phyloP scores from a whole-genome alignment of 1,140 invertebrate species.

The Leptinotarsa undecemlineata region DNA sequence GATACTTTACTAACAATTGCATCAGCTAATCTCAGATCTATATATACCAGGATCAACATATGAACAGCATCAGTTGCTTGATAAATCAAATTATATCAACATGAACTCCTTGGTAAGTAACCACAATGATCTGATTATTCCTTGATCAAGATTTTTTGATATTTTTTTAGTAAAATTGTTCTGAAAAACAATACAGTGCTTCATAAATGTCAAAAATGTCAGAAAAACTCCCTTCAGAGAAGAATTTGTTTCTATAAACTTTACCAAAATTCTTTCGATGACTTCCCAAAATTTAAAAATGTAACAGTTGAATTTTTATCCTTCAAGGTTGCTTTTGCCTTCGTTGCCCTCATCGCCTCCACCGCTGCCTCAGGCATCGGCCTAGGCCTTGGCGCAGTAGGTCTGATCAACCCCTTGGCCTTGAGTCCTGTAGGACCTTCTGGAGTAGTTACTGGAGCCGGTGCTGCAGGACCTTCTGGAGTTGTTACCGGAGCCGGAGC shows the following conservation, averaged over 20 bases:
- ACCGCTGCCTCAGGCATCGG: neutral
- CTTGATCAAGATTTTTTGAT: neutral
- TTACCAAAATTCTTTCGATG: neutral
- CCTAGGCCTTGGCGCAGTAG: neutral
- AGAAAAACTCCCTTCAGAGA: neutral
- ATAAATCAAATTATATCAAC: neutral
- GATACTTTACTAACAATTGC: neutral
- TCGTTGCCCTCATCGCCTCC: constrained; percentile 9
- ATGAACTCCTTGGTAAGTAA: neutral
- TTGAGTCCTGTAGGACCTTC: constrained; percentile 17
- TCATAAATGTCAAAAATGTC: neutral
- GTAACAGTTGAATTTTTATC: neutral
- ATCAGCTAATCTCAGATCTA: neutral
- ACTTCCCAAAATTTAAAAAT: neutral
- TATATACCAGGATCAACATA: neutral
- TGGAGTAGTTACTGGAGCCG: constrained; percentile 20
- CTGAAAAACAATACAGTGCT: neutral
- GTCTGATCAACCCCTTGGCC: constrained; percentile 2
- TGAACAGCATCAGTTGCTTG: neutral
- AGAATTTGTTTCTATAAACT: neutral
- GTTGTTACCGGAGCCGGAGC: constrained; percentile 19
- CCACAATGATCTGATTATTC: neutral
- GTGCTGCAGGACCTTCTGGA: constrained; percentile 20
- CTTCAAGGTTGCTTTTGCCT: constrained; percentile 6
- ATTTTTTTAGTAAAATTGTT: neutral